Base-by-base conservation (phyloP, 1,140 invertebrate genomes). In the Octopus bimaculoides region DNA sequence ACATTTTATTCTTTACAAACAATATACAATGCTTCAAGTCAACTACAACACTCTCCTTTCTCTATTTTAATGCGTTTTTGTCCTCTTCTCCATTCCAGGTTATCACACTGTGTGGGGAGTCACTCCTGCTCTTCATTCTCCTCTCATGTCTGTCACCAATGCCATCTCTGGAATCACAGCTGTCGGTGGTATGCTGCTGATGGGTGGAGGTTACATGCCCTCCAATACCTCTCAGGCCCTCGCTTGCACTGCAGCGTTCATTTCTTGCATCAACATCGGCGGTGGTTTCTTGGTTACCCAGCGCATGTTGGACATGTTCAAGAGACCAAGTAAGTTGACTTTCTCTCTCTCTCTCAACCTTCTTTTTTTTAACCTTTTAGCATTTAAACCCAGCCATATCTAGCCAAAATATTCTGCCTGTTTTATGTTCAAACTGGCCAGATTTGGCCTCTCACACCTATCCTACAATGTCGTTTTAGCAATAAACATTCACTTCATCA, bases 51-150 rank as follows among this genome's bases (percentile, higher is more conserved):
- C 26, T 41, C 26, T 41, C 26, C 26, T 41, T 41, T 41, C 26
- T 76, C 5, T 10, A 14, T 56, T 54, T 17, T 1, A 3, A 52
- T 4, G 5, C 79, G 26, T 4, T 77, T 77, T 53, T 79, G 3
- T 74, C 55, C 66, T 12, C 41, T 73, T 81, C 53, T 77, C 4
- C n/a, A 71, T 82, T 77, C 4, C 83, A 92, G 91, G 92, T 92
- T 93, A 96, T 90, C 95, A 97, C 90, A 97, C 95, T 5, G 96
- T 97, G 41, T 97, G 96, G 96, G 95, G 94, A 74, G 96, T 97
- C 7, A 95, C 94, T 14, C 96, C 96, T 41, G 95, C 96, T 54
- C 92, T 97, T 8, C 96, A 97, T 90, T 96, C 95, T 5, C 96
- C 96, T 5, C 92, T 97, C 17, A 97, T 97, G 96, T 96, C 95